Conservation (phyloP, 1,140 invertebrate species). For the Euwallacea fornicatus region DNA sequence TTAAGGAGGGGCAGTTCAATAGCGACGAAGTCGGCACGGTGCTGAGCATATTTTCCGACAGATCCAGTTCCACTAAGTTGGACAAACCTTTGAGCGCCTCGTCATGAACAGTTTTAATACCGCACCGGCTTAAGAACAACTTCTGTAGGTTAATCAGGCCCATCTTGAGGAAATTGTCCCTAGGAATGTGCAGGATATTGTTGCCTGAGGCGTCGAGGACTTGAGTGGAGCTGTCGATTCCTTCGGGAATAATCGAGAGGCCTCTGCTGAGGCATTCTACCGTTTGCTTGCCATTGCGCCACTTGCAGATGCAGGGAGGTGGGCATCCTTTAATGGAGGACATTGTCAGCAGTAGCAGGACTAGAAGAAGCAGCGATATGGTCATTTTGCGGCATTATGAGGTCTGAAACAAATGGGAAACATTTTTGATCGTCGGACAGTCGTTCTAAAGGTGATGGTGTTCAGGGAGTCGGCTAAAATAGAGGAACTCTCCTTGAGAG, state of each 20-base stretch:
- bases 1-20: slow-evolving; percentile 72
- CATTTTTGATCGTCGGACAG: too few species aligned
- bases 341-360: slow-evolving; percentile 9
- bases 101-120: slow-evolving; percentile 72
- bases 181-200: slow-evolving; percentile 70
- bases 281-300: slow-evolving; percentile 88
- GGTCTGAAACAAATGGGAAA: too few species aligned
- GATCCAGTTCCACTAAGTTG: slow-evolving; percentile 85
- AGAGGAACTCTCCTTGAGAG: too few species aligned
- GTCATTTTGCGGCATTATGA: too few species aligned
- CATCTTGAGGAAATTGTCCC: slow-evolving; percentile 73
- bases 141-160: slow-evolving; percentile 84
- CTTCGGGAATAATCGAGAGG: slow-evolving; percentile 71
- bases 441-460: too few species aligned
- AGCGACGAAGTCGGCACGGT: slow-evolving; percentile 76
- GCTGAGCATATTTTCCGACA: slow-evolving; percentile 77
- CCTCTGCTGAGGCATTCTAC: slow-evolving; percentile 79
- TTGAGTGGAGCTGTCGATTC: slow-evolving; percentile 81
- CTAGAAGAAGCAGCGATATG: neutral
- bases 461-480: too few species aligned
- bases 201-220: slow-evolving; percentile 83
- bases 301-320: slow-evolving; percentile 77
- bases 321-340: slow-evolving; percentile 61
- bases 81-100: slow-evolving; percentile 78
- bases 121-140: slow-evolving; percentile 75